phyloP scores from a whole-genome alignment of 2,888 invertebrate genomes.

The Hyposoter didymator region DNA sequence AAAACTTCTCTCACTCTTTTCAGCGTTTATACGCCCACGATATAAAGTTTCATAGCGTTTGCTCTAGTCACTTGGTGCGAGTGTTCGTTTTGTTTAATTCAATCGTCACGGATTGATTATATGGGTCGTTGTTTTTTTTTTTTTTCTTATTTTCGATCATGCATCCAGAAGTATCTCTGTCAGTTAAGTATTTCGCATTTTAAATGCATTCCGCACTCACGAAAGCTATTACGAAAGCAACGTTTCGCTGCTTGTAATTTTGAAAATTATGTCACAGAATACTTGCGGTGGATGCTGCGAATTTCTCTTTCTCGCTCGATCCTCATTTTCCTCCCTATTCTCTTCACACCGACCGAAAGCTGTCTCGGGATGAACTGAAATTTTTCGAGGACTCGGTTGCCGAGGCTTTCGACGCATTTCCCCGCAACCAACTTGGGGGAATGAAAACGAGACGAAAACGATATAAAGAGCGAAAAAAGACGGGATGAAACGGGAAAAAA shows the following conservation, averaged over 20 bases:
- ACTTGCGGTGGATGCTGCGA: slow-evolving; percentile 2
- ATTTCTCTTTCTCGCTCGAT: slow-evolving; percentile 26
- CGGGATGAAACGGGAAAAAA: neutral
- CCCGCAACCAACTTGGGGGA: neutral
- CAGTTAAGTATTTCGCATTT: neutral
- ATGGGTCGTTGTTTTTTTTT: neutral
- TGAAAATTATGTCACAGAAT: slow-evolving; percentile 14
- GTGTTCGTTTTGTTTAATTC: neutral
- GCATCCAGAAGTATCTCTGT: neutral
- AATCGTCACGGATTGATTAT: neutral
- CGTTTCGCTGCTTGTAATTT: slow-evolving; percentile 1
- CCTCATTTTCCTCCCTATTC: slow-evolving; percentile 20
- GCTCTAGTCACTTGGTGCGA: no score
- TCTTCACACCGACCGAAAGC: slow-evolving; percentile 20
- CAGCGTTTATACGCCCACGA: neutral
- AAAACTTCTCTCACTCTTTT: neutral
- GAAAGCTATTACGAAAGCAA: neutral
- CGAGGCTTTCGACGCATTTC: slow-evolving; percentile 28
- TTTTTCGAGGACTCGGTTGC: slow-evolving; percentile 29
- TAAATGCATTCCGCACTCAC: neutral
- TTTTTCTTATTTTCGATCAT: neutral
- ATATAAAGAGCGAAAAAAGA: slow-evolving; percentile 13
- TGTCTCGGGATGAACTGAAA: slow-evolving; percentile 32
- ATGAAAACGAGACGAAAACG: neutral
- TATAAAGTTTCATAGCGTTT: neutral